Evolutionary conservation across 1,140 invertebrate genomes (phyloP).

Genomic region (Ceratina australensis): DNA sequence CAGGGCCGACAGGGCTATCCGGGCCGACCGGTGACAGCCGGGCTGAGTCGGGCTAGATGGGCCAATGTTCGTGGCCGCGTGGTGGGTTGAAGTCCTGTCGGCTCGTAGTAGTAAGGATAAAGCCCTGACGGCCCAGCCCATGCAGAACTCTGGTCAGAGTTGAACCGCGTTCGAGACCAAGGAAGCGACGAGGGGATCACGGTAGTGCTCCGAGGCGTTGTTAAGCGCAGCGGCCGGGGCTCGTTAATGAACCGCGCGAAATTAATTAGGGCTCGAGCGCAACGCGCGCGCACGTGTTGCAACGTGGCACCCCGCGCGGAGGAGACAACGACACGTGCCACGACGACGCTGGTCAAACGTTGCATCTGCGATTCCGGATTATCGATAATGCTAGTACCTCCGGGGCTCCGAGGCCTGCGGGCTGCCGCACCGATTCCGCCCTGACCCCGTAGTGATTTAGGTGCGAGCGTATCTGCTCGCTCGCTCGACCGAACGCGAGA

Average conservation of each 20-base stretch:
- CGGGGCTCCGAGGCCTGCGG: not conserved
- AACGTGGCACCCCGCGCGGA: constrained; percentile 11
- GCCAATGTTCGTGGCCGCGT: too few species aligned
- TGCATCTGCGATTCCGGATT: constrained; percentile 61
- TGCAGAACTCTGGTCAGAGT: constrained; percentile 30
- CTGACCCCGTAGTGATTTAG: constrained; percentile 54
- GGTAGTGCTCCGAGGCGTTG: constrained; percentile 48
- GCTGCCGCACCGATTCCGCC: constrained; percentile 5
- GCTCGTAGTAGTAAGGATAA: too few species aligned
- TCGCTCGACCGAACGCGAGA: constrained; percentile 28
- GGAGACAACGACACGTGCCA: constrained; percentile 47
- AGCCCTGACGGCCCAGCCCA: too few species aligned
- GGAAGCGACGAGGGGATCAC: not conserved
- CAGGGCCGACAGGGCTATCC: too few species aligned
- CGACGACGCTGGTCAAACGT: constrained; percentile 29
- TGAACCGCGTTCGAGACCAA: constrained; percentile 11
- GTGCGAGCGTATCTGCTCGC: constrained; percentile 30
- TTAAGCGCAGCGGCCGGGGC: constrained; percentile 56
- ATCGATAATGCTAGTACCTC: constrained; percentile 61
- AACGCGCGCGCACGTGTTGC: constrained; percentile 34
- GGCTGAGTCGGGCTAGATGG: too few species aligned
- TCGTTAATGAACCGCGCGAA: constrained; percentile 64
- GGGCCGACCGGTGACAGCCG: too few species aligned
- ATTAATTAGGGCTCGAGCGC: constrained; percentile 55
- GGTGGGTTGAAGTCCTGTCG: too few species aligned